Evolutionary conservation across 2,888 invertebrate genomes (phyloP), one percentile per base, ranked within the genome.

Genomic region (Dicyrtoma fusca): DNA sequence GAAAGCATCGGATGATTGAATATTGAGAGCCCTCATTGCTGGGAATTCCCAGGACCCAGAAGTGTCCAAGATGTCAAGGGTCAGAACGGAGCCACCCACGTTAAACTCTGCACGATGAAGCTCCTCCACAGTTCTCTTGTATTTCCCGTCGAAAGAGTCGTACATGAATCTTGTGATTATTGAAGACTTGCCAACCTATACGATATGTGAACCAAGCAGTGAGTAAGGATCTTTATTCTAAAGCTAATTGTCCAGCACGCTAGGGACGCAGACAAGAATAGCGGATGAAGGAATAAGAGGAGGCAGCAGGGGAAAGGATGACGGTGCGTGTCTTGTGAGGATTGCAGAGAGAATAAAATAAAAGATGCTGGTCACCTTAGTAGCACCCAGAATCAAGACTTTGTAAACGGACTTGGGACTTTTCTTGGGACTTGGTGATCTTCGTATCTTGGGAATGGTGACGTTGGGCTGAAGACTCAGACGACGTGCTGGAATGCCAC

Each of bases 111-210:
- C 87, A 82, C 91, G 92, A 84, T 92, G 93, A 25, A 94, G 87
- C 83, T 95, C 95, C 83, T 95, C 94, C 47, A 94, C 91, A n/a
- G 94, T 95, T 81, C 92, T 91, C 79, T 90, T 88, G 84, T 95
- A 93, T 82, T 90, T 89, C 81, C 92, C 91, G 65, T 88, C 87
- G 84, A 91, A 95, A 5, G 90, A 90, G 82, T 92, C 90, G 82
- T 89, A 90, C 73, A 94, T 87, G 82, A 94, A 91, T 64, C 92
- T 87, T 81, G 91, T 90, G 66, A 94, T 88, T 80, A 95, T 91
- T 81, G 91, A 90, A 82, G 92, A 92, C 84, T 95, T 95, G 14
- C 95, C 94, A 10, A 92, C 92, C 51, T 90, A 34, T 5, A n/a
- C n/a, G n/a, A n/a, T n/a, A n/a, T n/a, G n/a, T n/a, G n/a, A n/a